Base-by-base conservation (phyloP, 1,140 invertebrate species). In the Metopolophium dirhodum region DNA sequence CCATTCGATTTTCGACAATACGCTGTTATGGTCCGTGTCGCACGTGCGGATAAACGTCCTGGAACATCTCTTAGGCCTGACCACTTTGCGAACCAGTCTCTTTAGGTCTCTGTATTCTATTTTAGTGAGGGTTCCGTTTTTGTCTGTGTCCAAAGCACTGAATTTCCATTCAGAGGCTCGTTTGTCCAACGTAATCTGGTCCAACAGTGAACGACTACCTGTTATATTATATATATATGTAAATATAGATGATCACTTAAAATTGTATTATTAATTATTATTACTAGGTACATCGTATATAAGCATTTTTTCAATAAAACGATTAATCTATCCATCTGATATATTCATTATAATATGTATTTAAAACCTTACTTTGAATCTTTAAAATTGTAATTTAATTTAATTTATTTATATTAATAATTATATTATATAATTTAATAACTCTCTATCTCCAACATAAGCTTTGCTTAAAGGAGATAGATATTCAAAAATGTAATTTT, bases 81-180 rank as follows among this genome's bases (percentile, higher is more conserved):
- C 97, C 45, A 97, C 97, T 95, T 98, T 98, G 95, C 97, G 98
- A 2, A 98, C 97, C 49, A 99, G 96, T 94, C 97, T 96, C 93
- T 97, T 96, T 11, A 99, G 95, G 93, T 97, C 97, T 94, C 97
- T 96, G 94, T 98, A 98, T 95, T 99, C 98, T 61, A 96, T 96
- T 94, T 97, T 97, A 94, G 98, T 97, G 90, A 99, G 95, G 86
- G 96, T 95, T 47, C 96, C 96, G 95, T 98, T 98, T 26, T 96
- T 96, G 95, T 99, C 97, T 54, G 95, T 95, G 95, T 99, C 98
- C 94, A 99, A 95, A 86, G 97, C 96, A 3, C 96, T 95, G 94
- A 99, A 99, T 95, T 99, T 99, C 98, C 98, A 99, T 86, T 97
- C 96, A 20, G 98, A 94, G 0, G 98, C 97, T 54, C 93, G 88